phyloP scores from a whole-genome alignment of 2,888 invertebrate species.

The Dysmachus trigonus region DNA sequence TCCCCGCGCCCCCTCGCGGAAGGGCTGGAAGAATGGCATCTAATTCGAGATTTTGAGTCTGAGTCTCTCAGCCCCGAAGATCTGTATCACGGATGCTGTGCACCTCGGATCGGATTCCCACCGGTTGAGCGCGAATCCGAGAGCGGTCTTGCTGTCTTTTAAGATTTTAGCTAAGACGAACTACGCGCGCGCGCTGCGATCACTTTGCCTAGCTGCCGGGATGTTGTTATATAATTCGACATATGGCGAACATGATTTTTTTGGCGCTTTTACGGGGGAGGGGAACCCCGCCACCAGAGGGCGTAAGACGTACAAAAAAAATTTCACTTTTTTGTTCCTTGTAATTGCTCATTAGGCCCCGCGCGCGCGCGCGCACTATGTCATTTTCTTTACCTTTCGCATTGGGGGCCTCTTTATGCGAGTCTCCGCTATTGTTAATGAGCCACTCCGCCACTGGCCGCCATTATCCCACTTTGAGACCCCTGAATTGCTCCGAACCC shows the following conservation, averaged over 20 bases:
- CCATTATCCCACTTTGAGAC: slow-evolving; percentile 7
- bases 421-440: slow-evolving; percentile 11
- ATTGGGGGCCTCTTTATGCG: not conserved
- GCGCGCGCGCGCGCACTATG: not conserved
- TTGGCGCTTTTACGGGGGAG: slow-evolving; percentile 10
- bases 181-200: not conserved
- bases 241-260: slow-evolving; percentile 38
- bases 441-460: not conserved
- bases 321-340: slow-evolving; percentile 40
- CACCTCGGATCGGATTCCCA: not conserved
- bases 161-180: not conserved
- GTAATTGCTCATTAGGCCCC: slow-evolving; percentile 33
- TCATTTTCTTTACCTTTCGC: not conserved
- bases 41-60: not conserved
- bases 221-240: slow-evolving; percentile 30
- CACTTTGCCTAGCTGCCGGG: not conserved
- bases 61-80: not conserved
- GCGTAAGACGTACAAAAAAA: slow-evolving; percentile 17
- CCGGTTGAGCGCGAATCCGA: not conserved
- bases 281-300: not conserved
- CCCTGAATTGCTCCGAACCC: not conserved
- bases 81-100: slow-evolving; percentile 9
- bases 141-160: not conserved
- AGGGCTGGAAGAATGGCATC: slow-evolving; percentile 5
- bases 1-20: not conserved